Evolutionary conservation across 2,797 vertebrate genomes (phyloP).

Genomic region (Gephyroberyx darwinii): DNA sequence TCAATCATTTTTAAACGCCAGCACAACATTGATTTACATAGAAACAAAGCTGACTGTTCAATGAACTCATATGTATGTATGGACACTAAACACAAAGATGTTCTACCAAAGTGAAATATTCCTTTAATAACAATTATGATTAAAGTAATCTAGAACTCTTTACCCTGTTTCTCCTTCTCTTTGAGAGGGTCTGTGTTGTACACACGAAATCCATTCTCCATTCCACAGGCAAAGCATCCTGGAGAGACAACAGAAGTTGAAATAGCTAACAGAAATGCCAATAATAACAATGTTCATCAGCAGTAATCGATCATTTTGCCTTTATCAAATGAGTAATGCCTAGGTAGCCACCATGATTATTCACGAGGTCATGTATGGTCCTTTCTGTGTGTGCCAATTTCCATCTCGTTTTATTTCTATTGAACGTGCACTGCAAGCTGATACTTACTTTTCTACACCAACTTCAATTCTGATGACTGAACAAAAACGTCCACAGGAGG

Average conservation of each 20-base stretch:
- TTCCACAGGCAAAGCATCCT: slow-evolving; percentile 99
- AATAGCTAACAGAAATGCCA: background rate
- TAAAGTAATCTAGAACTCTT: slow-evolving; percentile 27
- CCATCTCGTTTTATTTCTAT: background rate
- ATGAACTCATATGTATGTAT: background rate
- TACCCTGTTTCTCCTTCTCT: slow-evolving; percentile 99
- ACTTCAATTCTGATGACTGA: background rate
- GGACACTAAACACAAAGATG: background rate
- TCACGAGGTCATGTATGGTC: slow-evolving; percentile 27
- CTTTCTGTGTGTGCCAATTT: background rate
- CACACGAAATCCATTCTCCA: slow-evolving; percentile 98
- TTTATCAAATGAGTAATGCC: too few species aligned
- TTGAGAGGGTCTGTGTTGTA: slow-evolving; percentile 99
- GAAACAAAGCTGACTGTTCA: background rate
- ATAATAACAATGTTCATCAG: background rate
- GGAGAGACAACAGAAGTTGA: slow-evolving; percentile 40
- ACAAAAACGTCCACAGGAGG: background rate
- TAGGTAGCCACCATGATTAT: background rate
- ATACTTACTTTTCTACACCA: background rate
- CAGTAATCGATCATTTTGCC: background rate
- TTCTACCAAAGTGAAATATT: background rate
- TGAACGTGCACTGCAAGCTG: background rate
- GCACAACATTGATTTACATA: background rate
- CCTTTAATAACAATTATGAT: background rate
- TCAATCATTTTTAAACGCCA: background rate